Evolutionary conservation across 35 echinoderm and acorn worm genomes (phyloP), one percentile per base, ranked within the genome.

Genomic region (Anneissia japonica): DNA sequence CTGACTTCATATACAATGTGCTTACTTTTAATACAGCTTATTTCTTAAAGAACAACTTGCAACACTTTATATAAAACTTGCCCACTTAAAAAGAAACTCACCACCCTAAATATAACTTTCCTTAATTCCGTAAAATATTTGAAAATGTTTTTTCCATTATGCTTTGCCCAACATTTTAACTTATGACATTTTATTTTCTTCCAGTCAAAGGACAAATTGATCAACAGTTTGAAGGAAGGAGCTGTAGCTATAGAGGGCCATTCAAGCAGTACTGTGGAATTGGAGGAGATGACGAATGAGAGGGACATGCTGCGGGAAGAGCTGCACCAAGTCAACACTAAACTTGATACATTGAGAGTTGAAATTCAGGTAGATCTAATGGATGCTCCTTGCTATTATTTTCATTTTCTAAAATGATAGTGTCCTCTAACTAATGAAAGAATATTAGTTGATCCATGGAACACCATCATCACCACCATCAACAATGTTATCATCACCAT

Each of bases 131-230:
- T 11, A 21, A 6, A 31, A 75, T 10, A 31, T 75, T 75, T 0
- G 4, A 31, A 29, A 4, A 21, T 75, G 9, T 28, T 26, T 77
- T 32, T 6, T 0, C 17, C 34, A 75, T 75, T 78, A 35, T 78
- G 76, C 26, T 78, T 3, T 78, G 21, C n/a, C n/a, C n/a, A n/a
- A 36, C 38, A 78, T 35, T 78, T 78, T 78, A 21, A 78, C 38
- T 78, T 34, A 78, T 78, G 19, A 78, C 76, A 0, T 40, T 13
- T 36, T 75, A 36, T 74, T 83, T 64, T 23, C 40, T 21, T 39
- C 31, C 64, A 93, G 77, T 99, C 96, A 32, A 99, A 99, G 75
- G 96, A 99, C 80, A 99, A 99, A 79, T 39, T 99, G 55, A 99
- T 99, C 13, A 89, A 32, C 84, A 99, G 91, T 74, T 46, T 99